A percentile compares a stretch with the other conserved stretches of the same genome.
These are phyloP conservation scores for Orestias chungarensis DNA, from an alignment of 2,797 vertebrate genomes.

Conservation along the genomic window DNA sequence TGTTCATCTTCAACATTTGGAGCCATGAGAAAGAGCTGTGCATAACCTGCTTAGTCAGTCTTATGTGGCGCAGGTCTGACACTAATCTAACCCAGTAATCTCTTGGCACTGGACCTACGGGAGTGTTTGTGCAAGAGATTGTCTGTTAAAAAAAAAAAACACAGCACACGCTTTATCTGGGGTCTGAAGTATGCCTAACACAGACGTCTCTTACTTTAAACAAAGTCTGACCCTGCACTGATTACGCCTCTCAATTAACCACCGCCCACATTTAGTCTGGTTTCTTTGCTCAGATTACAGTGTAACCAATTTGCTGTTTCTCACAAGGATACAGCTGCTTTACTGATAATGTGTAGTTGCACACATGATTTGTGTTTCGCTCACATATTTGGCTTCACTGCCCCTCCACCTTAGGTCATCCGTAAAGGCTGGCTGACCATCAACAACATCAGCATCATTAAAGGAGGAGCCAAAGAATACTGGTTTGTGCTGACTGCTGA, in stretches of 20 bases:
- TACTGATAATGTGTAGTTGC: background rate
- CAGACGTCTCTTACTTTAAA: too few species aligned
- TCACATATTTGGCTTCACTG: background rate
- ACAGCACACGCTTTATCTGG: constrained; percentile 43
- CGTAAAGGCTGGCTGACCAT: constrained; percentile 98
- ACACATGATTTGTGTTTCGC: background rate
- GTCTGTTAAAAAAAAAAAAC: constrained; percentile 56
- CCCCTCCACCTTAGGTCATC: constrained; percentile 83
- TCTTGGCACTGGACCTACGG: constrained; percentile 59
- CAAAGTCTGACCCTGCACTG: too few species aligned
- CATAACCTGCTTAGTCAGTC: constrained; percentile 75
- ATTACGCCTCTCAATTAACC: constrained; percentile 53
- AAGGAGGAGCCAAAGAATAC: constrained; percentile 96
- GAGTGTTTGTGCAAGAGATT: constrained; percentile 50
- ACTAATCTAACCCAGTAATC: constrained; percentile 71
- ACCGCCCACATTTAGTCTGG: constrained; percentile 36
- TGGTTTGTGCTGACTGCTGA: constrained; percentile 97
- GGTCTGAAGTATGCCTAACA: constrained; percentile 52
- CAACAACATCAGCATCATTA: constrained; percentile 98
- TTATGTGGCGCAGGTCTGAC: constrained; percentile 64
- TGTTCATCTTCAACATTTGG: constrained; percentile 25
- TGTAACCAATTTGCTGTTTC: constrained; percentile 15
- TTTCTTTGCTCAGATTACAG: constrained; percentile 23
- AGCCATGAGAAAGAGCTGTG: constrained; percentile 47
- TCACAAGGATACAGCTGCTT: background rate